A percentile compares a stretch with the other conserved stretches of the same genome.
These are phyloP conservation scores for Stercorarius parasiticus DNA, from an alignment of 2,113 vertebrate genomes.

Conservation along the genomic window DNA sequence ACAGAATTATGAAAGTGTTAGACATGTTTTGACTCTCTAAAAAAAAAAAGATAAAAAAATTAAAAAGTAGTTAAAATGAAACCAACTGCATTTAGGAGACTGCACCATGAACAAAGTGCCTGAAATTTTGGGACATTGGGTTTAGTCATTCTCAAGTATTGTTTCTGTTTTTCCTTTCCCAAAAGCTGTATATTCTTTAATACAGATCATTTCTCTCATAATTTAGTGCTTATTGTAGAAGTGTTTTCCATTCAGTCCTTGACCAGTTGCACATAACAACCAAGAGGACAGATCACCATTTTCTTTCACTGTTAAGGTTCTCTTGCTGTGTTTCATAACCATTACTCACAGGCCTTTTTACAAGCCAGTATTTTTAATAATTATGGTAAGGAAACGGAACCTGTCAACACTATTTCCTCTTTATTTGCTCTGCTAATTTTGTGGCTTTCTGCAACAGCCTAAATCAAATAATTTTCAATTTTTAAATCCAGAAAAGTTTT, in stretches of 20 bases:
- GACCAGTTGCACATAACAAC: not conserved
- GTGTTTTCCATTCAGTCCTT: not conserved
- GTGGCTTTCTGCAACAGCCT: not conserved
- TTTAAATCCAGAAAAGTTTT: not conserved
- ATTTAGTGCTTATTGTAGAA: not conserved
- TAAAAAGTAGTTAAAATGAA: not conserved
- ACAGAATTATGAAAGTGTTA: not conserved
- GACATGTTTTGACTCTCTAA: not conserved
- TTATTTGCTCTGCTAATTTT: slow-evolving; percentile 1
- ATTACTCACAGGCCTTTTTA: not conserved
- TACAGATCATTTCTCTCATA: not conserved
- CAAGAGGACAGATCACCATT: not conserved
- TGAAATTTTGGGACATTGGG: not conserved
- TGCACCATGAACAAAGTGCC: not conserved
- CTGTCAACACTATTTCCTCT: slow-evolving; percentile 27
- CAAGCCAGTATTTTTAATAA: not conserved
- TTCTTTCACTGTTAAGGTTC: not conserved
- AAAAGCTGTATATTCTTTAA: not conserved
- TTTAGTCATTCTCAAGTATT: not conserved
- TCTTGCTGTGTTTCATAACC: not conserved
- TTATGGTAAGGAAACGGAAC: slow-evolving; percentile 23
- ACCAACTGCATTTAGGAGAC: not conserved
- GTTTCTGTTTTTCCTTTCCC: not conserved
- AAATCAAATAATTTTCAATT: not conserved
- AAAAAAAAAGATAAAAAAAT: not conserved